phyloP scores from a whole-genome alignment of 2,888 invertebrate genomes.

The Alloscopus bannaensis region DNA sequence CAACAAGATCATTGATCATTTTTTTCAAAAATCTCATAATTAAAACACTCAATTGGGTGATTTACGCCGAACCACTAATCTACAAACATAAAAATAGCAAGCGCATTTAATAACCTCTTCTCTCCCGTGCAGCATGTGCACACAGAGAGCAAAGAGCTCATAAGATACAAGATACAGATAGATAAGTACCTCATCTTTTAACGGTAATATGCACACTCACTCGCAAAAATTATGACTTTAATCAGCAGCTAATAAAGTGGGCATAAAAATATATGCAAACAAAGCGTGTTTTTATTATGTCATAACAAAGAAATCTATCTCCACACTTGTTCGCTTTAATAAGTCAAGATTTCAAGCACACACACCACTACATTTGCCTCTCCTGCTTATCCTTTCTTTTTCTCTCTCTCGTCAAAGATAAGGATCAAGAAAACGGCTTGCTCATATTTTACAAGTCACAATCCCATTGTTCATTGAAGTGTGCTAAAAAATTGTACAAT shows the following conservation, averaged over 20 bases:
- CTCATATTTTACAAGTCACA: background rate
- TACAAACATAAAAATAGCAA: too few species aligned
- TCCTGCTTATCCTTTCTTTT: too few species aligned
- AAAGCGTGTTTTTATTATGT: background rate
- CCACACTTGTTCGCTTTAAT: too few species aligned
- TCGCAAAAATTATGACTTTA: background rate
- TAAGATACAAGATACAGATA: background rate
- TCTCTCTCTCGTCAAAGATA: background rate
- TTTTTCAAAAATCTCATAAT: too few species aligned
- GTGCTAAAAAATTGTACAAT: background rate
- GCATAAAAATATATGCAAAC: background rate
- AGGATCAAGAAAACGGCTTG: background rate
- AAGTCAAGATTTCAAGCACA: too few species aligned
- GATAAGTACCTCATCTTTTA: background rate
- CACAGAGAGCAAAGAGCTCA: background rate
- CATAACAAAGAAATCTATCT: background rate
- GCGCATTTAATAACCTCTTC: too few species aligned
- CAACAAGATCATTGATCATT: too few species aligned
- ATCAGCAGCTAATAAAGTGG: background rate
- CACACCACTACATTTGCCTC: too few species aligned
- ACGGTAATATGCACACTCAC: background rate
- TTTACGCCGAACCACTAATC: too few species aligned
- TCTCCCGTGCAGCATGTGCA: too few species aligned
- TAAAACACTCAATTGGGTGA: too few species aligned
- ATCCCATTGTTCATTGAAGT: background rate